A percentile compares a stretch with the other conserved stretches of the same genome.
phyloP scores from a whole-genome alignment of 2,113 vertebrate genomes.

The Coptodon rendalli region DNA sequence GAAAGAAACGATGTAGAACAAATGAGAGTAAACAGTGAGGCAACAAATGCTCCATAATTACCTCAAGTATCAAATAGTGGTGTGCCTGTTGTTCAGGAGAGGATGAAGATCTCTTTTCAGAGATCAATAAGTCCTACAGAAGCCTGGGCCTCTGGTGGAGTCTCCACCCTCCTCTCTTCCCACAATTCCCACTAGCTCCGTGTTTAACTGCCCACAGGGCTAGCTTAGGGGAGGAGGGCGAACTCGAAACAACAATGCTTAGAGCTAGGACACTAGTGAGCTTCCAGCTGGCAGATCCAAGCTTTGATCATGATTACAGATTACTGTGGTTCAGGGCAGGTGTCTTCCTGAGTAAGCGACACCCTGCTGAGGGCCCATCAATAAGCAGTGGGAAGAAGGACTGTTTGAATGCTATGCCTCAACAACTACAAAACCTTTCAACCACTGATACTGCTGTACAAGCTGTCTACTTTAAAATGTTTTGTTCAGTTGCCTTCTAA shows the following conservation, averaged over 20 bases:
- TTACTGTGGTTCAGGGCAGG: constrained; percentile 26
- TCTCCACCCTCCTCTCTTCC: neutral
- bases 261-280: constrained; percentile 7
- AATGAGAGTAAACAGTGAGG: neutral
- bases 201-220: constrained; percentile 12
- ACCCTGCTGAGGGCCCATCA: constrained; percentile 44
- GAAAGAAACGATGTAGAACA: neutral
- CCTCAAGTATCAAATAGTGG: constrained; percentile 3
- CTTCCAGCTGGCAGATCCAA: constrained; percentile 27
- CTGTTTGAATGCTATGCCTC: constrained; percentile 11
- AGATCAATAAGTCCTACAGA: constrained; percentile 47
- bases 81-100: neutral
- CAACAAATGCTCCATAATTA: neutral
- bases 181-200: neutral
- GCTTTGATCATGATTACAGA: constrained; percentile 64
- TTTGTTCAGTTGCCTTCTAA: constrained; percentile 13
- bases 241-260: constrained; percentile 24
- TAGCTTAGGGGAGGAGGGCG: neutral
- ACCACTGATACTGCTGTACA: neutral
- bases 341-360: constrained; percentile 47
- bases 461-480: constrained; percentile 3
- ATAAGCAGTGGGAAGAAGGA: constrained; percentile 11
- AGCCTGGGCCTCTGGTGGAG: neutral
- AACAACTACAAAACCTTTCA: constrained; percentile 4
- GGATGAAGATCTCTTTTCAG: constrained; percentile 20